These are phyloP conservation scores for Phrynocephalus vlangalii DNA, from an alignment of 2,797 vertebrate species.

Conservation along the genomic window DNA sequence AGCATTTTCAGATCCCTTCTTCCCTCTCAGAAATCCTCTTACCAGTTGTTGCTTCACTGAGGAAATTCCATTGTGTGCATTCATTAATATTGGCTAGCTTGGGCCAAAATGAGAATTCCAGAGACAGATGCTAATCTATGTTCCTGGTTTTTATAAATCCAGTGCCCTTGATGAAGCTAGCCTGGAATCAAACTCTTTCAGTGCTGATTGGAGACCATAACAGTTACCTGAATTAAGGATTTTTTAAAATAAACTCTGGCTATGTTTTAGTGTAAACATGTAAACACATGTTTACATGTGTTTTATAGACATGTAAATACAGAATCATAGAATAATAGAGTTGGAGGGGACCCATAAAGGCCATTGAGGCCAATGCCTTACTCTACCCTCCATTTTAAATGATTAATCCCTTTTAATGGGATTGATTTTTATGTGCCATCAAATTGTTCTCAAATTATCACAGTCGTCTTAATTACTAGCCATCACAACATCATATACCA, in stretches of 20 bases:
- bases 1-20: conserved; percentile 25
- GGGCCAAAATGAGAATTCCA: conserved; percentile 35
- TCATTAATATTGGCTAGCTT: conserved; percentile 10
- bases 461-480: too few relatives aligned
- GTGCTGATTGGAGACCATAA: background rate
- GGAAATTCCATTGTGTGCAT: background rate
- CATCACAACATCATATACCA: too few relatives aligned
- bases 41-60: conserved; percentile 23
- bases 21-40: conserved; percentile 6
- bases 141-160: conserved; percentile 14
- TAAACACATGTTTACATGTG: too few relatives aligned
- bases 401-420: conserved; percentile 6
- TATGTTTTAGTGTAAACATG: too few relatives aligned
- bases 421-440: background rate
- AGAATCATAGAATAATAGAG: too few relatives aligned
- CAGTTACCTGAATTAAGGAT: background rate
- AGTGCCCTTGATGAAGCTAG: background rate
- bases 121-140: background rate
- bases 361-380: too few relatives aligned
- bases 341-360: too few relatives aligned
- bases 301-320: background rate
- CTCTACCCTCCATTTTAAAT: background rate
- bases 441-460: too few relatives aligned
- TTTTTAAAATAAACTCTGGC: background rate
- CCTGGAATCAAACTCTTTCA: background rate